Evolutionary conservation across 2,888 invertebrate genomes (phyloP), one percentile per base, ranked within the genome.

Genomic region (Aspidiotus destructor): DNA sequence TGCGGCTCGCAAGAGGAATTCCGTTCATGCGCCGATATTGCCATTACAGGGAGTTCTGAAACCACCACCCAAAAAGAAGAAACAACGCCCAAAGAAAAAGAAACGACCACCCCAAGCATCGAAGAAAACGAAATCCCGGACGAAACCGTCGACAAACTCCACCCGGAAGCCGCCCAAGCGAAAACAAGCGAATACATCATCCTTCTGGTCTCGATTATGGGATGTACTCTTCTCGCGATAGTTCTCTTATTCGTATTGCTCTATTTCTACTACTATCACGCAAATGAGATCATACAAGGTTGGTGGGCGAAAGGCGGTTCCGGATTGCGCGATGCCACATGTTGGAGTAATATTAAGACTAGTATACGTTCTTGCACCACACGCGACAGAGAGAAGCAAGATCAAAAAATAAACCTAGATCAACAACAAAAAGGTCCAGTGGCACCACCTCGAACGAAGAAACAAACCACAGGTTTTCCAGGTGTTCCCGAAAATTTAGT

Each of bases 1-100:
- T 92, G 92, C 75, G 92, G 92, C 0, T 88, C 88, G 0, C 92
- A 92, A 76, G 92, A 92, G 76, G 90, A 92, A 75, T 92, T 92
- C 75, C 82, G 92, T 17, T 87, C 89, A 0, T 92, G 92, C 73
- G 86, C 92, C 0, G 92, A 92, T 74, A 85, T 91, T 58, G 81
- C 86, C 15, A 85, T 92, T 53, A 85, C 84, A 2, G 84, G 84
- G 69, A 77, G 78, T 68, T 75, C 77, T 17, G 65, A 70, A 54
- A 58, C 72, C 58, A 70, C 73, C 60, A 72, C 73, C 52, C 3
- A 58, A 63, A 16, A 65, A 52, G 52, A 16, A 13, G 55, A 48
- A 61, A 62, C 62, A 53, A 52, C 62, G 16, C 8, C 8, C 2
- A n/a, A 48, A 42, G 54, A 64, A 55, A 16, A 16, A 48, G 60